phyloP scores from a whole-genome alignment of 2,797 vertebrate genomes.

The Ispidina picta region DNA sequence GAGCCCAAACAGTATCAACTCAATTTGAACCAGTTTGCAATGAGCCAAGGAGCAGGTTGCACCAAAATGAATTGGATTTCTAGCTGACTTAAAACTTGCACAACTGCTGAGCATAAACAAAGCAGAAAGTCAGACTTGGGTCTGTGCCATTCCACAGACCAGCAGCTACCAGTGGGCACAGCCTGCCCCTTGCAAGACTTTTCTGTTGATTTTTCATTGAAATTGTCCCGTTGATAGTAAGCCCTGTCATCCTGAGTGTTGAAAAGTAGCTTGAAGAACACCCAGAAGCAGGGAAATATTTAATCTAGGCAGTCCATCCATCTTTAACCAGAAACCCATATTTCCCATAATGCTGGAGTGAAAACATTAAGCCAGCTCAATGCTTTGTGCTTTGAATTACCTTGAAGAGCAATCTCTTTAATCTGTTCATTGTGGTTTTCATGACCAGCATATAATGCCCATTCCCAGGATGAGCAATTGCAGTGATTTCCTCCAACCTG shows the following conservation, averaged over 20 bases:
- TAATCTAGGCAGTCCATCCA: neutral
- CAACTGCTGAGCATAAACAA: neutral
- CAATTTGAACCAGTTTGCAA: neutral
- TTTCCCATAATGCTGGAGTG: slow-evolving; percentile 25
- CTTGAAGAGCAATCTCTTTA: slow-evolving; percentile 39
- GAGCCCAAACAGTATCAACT: neutral
- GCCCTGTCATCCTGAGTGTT: neutral
- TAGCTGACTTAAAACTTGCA: neutral
- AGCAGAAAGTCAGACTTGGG: neutral
- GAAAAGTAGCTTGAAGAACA: neutral
- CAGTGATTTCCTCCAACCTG: neutral
- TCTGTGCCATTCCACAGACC: neutral
- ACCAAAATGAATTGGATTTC: neutral
- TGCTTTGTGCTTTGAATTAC: slow-evolving; percentile 38
- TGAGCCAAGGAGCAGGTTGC: neutral
- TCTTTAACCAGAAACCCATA: slow-evolving; percentile 20
- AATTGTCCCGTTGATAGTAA: neutral
- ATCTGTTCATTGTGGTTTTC: slow-evolving; percentile 46
- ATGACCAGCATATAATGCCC: neutral
- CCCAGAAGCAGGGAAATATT: neutral
- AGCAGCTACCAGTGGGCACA: neutral
- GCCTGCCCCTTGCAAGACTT: neutral
- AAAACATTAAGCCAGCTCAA: slow-evolving; percentile 5
- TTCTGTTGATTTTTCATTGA: neutral
- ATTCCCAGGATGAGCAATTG: neutral